A percentile compares a stretch with the other conserved stretches of the same genome.
These are phyloP conservation scores for Paratrypauchen microcephalus DNA, from an alignment of 2,797 vertebrate species.

Conservation along the genomic window DNA sequence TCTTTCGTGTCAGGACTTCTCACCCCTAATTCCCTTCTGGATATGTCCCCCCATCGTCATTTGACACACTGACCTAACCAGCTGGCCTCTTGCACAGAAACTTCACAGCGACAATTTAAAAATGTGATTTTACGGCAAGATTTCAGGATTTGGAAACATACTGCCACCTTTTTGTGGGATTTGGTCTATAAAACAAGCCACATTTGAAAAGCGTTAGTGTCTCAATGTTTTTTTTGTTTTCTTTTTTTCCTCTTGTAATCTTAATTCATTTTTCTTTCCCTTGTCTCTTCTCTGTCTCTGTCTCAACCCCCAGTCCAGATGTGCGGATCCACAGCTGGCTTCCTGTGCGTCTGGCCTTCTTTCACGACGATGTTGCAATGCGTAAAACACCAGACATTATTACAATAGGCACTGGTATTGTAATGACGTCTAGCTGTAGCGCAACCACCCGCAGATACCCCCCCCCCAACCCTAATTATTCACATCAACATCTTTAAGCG, in stretches of 20 bases:
- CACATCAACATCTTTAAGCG: slow-evolving; percentile 73
- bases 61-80: slow-evolving; percentile 47
- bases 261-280: slow-evolving; percentile 26
- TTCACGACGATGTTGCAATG: slow-evolving; percentile 55
- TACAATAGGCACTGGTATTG: slow-evolving; percentile 13
- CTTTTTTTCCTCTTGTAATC: slow-evolving; percentile 45
- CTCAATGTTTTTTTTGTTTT: slow-evolving; percentile 41
- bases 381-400: slow-evolving; percentile 44
- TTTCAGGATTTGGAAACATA: slow-evolving; percentile 1
- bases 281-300: slow-evolving; percentile 30
- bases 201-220: slow-evolving; percentile 40
- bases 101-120: slow-evolving; percentile 4
- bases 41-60: slow-evolving; percentile 6
- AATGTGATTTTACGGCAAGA: background rate
- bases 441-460: slow-evolving; percentile 32
- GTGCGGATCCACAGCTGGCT: slow-evolving; percentile 71
- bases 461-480: slow-evolving; percentile 57
- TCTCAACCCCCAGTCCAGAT: slow-evolving; percentile 67
- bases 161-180: slow-evolving; percentile 3
- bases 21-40: slow-evolving; percentile 16
- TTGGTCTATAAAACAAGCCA: slow-evolving; percentile 14
- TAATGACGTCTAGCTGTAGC: slow-evolving; percentile 24
- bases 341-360: slow-evolving; percentile 61
- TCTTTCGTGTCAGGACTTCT: slow-evolving; percentile 37
- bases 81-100: slow-evolving; percentile 15